Conservation (phyloP, 2,797 vertebrate species). For the Delichon dasypus region DNA sequence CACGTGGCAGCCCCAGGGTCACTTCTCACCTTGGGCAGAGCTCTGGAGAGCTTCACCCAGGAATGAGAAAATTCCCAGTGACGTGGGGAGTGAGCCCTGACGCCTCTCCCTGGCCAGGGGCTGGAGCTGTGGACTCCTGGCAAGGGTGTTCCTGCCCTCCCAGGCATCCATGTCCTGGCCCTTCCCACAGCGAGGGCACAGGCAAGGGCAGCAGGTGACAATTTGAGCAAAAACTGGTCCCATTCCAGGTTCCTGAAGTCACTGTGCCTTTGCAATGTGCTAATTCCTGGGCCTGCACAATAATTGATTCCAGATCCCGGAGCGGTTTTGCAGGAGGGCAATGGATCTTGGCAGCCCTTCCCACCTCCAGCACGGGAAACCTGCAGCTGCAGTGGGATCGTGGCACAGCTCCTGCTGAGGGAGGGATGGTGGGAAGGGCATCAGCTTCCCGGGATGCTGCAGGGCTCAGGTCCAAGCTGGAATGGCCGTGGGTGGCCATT, state of each 20-base stretch:
- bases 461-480: not conserved
- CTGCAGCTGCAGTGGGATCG: not conserved
- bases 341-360: constrained; percentile 7
- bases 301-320: constrained; percentile 35
- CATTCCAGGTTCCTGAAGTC: constrained; percentile 46
- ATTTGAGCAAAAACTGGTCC: constrained; percentile 32
- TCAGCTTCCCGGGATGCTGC: not conserved
- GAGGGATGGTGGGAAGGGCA: not conserved
- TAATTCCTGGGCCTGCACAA: constrained; percentile 13
- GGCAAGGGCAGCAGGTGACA: constrained; percentile 18
- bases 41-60: constrained; percentile 29
- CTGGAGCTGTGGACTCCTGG: not conserved
- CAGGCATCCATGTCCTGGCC: not conserved
- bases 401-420: not conserved
- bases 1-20: not conserved
- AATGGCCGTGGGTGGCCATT: not conserved
- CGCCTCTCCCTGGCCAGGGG: not conserved
- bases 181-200: not conserved
- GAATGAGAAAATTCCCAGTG: constrained; percentile 9
- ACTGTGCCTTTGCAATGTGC: not conserved
- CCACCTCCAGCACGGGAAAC: not conserved
- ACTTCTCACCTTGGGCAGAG: not conserved
- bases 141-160: not conserved
- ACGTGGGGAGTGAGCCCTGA: not conserved
- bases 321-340: not conserved